Percentiles rank a stretch among this genome's conserved stretches.
Conservation (phyloP, 2,888 invertebrate genomes). For the Agonum fuliginosum region DNA sequence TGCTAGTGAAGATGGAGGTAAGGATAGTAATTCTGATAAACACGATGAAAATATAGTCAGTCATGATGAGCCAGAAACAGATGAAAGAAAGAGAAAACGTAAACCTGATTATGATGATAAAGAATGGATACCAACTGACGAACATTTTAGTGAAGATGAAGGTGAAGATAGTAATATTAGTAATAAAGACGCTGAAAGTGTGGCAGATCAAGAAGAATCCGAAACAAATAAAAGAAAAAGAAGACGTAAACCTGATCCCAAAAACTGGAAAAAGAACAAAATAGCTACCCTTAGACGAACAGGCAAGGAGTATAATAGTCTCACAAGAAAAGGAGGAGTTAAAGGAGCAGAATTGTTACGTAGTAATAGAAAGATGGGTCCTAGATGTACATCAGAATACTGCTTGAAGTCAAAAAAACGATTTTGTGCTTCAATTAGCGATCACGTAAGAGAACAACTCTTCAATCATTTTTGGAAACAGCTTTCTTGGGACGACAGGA, state of each 20-base stretch:
- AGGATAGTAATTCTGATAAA: too few species aligned
- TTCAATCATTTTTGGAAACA: too few species aligned
- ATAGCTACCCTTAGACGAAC: neutral
- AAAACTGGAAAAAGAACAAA: constrained; percentile 6
- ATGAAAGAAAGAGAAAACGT: too few species aligned
- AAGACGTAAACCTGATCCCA: neutral
- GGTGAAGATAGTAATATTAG: neutral
- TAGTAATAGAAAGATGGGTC: neutral
- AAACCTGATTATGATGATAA: too few species aligned
- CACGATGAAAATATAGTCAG: neutral
- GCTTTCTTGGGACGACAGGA: too few species aligned
- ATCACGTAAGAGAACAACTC: neutral
- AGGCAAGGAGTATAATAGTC: neutral
- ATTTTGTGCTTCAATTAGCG: neutral
- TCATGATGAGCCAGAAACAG: too few species aligned
- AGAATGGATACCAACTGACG: neutral
- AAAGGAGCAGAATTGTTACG: neutral
- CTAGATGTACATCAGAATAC: neutral
- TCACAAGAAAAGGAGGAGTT: neutral
- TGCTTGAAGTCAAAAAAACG: neutral
- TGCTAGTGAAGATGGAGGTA: constrained; percentile 2
- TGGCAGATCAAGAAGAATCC: neutral
- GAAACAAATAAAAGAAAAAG: constrained; percentile 2
- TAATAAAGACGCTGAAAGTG: neutral
- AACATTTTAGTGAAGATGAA: neutral